Evolutionary conservation across 2,797 vertebrate species (phyloP).

Genomic region (Acipenser oxyrinchus): DNA sequence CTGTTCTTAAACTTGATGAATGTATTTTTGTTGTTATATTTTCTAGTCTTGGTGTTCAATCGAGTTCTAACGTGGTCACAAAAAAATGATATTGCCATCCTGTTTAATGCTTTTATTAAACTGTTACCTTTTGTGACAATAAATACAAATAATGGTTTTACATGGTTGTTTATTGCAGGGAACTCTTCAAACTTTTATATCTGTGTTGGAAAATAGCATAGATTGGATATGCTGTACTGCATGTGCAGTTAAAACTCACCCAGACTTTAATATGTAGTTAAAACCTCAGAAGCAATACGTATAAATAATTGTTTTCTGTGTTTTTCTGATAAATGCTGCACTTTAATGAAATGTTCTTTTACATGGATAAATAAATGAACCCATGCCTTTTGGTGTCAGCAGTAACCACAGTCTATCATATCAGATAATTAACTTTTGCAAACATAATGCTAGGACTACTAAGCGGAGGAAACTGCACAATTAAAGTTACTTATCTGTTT

Average conservation of each 20-base stretch:
- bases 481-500: constrained; percentile 59
- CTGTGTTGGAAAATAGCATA: background rate
- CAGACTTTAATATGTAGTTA: constrained; percentile 8
- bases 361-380: constrained; percentile 65
- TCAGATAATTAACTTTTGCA: constrained; percentile 80
- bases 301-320: constrained; percentile 50
- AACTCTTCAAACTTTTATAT: background rate
- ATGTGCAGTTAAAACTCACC: constrained; percentile 11
- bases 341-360: constrained; percentile 63
- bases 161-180: too few relatives aligned
- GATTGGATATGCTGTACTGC: background rate
- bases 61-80: background rate
- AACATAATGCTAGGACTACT: constrained; percentile 56
- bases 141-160: background rate
- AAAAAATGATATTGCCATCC: constrained; percentile 7
- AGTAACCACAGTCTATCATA: constrained; percentile 65
- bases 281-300: constrained; percentile 29
- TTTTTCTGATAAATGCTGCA: constrained; percentile 49
- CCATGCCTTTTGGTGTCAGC: constrained; percentile 59
- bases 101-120: background rate
- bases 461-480: constrained; percentile 50
- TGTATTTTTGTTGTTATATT: constrained; percentile 6
- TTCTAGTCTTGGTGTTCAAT: constrained; percentile 13
- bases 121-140: background rate
- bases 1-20: constrained; percentile 9